Evolutionary conservation across 2,113 vertebrate species (phyloP).

Genomic region (Zapornia atra): DNA sequence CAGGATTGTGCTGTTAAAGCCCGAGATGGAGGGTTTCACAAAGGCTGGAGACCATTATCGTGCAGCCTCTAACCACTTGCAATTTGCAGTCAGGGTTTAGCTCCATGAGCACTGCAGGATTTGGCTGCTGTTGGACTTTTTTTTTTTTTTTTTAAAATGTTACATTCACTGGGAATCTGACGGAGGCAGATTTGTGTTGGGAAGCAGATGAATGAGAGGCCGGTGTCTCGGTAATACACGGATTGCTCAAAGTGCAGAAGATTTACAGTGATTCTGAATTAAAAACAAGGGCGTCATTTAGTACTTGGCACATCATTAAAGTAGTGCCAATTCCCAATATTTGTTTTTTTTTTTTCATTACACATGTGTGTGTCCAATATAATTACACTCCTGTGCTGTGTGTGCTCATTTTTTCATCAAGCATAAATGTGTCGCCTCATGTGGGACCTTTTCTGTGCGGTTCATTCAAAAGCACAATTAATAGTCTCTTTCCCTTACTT

Average conservation of each 20-base stretch:
- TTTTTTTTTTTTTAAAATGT: background rate
- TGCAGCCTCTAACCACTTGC: background rate
- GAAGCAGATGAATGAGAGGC: background rate
- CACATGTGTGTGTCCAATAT: background rate
- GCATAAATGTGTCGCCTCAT: background rate
- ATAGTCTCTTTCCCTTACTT: background rate
- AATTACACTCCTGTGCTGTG: background rate
- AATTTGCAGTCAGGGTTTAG: background rate
- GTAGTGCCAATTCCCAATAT: background rate
- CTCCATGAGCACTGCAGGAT: background rate
- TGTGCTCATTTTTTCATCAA: background rate
- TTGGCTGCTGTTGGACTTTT: background rate
- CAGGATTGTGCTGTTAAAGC: background rate
- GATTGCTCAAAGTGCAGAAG: background rate
- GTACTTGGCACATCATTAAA: background rate
- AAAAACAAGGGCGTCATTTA: background rate
- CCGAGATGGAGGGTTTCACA: background rate
- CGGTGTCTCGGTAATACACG: background rate
- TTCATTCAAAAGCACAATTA: background rate
- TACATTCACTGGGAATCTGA: background rate
- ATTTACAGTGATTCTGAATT: background rate
- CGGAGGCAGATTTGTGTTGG: background rate
- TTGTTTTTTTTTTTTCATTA: background rate
- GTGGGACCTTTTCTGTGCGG: background rate
- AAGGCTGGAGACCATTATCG: conserved; percentile 7